These are phyloP conservation scores for Drosophila tropicalis DNA, from an alignment of 1,140 invertebrate genomes.

Conservation along the genomic window DNA sequence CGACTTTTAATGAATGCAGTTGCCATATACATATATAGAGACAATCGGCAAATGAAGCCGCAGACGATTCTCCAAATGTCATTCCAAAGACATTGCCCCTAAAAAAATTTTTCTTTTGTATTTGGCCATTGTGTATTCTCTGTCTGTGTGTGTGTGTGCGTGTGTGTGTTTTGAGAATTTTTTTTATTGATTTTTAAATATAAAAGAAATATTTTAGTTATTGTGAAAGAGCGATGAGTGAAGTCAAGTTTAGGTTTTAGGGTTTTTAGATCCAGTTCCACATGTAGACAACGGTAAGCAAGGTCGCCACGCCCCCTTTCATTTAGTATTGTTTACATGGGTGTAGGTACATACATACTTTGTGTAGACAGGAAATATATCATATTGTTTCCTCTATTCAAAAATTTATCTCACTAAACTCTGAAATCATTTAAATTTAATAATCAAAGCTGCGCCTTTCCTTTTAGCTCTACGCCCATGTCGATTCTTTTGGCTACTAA, in stretches of 20 bases:
- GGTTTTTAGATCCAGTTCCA: not conserved
- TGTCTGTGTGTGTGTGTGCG: not conserved
- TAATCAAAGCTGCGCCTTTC: too few species aligned
- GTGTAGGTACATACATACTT: not conserved
- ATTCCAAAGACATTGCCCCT: conserved; percentile 13
- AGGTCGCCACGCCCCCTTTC: not conserved
- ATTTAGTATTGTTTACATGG: not conserved
- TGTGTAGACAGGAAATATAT: too few species aligned
- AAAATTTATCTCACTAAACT: too few species aligned
- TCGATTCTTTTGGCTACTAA: not conserved
- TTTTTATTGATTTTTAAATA: conserved; percentile 66
- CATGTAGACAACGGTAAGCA: not conserved
- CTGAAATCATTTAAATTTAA: too few species aligned
- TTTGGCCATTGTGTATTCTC: conserved; percentile 35
- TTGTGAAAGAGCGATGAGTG: conserved; percentile 4
- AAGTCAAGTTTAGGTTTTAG: not conserved
- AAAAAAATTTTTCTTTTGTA: conserved; percentile 5
- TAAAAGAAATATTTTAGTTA: conserved; percentile 17
- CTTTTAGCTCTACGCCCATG: not conserved
- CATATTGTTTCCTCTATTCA: too few species aligned
- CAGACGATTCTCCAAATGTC: conserved; percentile 5
- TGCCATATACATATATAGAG: conserved; percentile 31
- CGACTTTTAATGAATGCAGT: conserved; percentile 70
- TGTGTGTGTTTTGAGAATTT: not conserved
- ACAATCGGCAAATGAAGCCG: conserved; percentile 10